Conservation (phyloP, 2,888 invertebrate genomes). For the Pristionchus arcanus region DNA sequence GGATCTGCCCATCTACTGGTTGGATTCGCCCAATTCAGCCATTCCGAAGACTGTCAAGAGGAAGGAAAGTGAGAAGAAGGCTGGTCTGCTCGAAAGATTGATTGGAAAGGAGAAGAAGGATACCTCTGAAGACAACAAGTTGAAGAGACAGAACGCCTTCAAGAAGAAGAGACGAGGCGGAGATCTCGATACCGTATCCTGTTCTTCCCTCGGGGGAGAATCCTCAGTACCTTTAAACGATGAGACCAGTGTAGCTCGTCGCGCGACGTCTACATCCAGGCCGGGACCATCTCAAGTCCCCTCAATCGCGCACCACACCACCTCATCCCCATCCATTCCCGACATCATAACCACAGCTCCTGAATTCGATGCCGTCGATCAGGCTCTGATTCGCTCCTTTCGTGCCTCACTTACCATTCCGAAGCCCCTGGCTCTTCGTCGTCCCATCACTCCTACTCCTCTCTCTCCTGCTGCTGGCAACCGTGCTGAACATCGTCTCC, state of each 20-base stretch:
- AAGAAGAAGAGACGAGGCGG: slow-evolving; percentile 44
- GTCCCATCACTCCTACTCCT: slow-evolving; percentile 23
- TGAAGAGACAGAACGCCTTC: slow-evolving; percentile 52
- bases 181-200: background rate
- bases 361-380: slow-evolving; percentile 63
- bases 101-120: slow-evolving; percentile 43
- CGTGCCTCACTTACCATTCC: slow-evolving; percentile 70
- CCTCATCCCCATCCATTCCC: slow-evolving; percentile 61
- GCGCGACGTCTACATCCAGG: slow-evolving; percentile 72
- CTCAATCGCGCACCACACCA: slow-evolving; percentile 59
- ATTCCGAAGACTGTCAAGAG: background rate
- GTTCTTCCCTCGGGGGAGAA: background rate
- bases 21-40: background rate
- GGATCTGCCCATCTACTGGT: slow-evolving; percentile 59
- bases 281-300: slow-evolving; percentile 57
- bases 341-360: slow-evolving; percentile 60
- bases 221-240: slow-evolving; percentile 57
- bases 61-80: slow-evolving; percentile 25
- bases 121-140: background rate
- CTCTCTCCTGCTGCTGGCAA: background rate
- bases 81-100: background rate
- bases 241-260: slow-evolving; percentile 64
- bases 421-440: slow-evolving; percentile 62
- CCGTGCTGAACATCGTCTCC: slow-evolving; percentile 16
- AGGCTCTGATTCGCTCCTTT: slow-evolving; percentile 69